Conservation (phyloP, 1,140 invertebrate genomes). For the Hermetia illucens region DNA sequence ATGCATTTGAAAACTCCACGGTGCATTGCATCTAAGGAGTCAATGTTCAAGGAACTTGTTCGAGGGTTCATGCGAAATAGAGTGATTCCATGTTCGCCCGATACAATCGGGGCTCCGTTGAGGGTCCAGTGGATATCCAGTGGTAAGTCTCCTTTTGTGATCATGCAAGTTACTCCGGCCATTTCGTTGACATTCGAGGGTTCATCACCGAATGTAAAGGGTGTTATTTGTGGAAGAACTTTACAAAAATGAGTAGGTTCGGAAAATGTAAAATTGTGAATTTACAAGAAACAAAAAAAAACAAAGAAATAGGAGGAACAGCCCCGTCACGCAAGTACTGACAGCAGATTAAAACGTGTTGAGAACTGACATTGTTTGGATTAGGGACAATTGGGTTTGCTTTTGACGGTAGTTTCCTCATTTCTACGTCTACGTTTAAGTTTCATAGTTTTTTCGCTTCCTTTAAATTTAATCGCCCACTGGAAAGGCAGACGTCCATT, state of each 20-base stretch:
- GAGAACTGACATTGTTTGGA: no score
- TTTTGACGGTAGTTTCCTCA: no score
- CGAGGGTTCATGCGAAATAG: conserved; percentile 17
- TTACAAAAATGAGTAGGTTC: no score
- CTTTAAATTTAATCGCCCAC: no score
- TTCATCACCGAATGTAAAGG: conserved; percentile 37
- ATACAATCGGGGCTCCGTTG: conserved; percentile 23
- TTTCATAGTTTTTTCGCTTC: no score
- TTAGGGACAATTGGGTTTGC: no score
- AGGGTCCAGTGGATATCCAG: conserved; percentile 34
- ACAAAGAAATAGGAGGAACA: background rate
- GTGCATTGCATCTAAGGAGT: conserved; percentile 32
- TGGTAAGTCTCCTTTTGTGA: conserved; percentile 38
- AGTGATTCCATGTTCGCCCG: conserved; percentile 21
- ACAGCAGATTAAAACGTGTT: no score
- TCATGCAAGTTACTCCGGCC: conserved; percentile 36
- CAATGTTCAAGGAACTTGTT: conserved; percentile 25
- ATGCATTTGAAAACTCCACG: conserved; percentile 39
- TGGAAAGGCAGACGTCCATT: no score
- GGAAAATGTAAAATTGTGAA: background rate
- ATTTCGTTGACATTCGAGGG: conserved; percentile 40
- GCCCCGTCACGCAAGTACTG: no score
- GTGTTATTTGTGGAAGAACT: conserved; percentile 35
- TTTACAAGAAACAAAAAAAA: conserved; percentile 7
- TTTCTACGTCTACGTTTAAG: no score